Percentiles rank a stretch among this genome's conserved stretches.
Conservation (phyloP, 2,113 vertebrate genomes). For the Pithys albifrons region DNA sequence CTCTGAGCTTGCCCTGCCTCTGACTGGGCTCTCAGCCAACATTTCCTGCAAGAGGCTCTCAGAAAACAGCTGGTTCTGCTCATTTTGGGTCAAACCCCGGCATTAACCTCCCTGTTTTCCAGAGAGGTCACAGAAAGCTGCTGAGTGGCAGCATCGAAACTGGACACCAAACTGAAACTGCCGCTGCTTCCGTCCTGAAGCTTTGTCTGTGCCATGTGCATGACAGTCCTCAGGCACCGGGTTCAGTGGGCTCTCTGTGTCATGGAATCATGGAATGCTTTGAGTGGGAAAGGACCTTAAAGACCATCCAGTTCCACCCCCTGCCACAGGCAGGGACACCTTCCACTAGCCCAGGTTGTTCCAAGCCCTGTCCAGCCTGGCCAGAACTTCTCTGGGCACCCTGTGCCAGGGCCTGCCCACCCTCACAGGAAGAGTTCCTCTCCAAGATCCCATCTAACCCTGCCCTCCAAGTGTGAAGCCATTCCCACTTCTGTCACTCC, state of each 20-base stretch:
- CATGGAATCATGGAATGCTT: neutral
- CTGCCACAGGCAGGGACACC: neutral
- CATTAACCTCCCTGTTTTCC: neutral
- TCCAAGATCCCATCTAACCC: neutral
- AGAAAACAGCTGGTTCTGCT: neutral
- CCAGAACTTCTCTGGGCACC: neutral
- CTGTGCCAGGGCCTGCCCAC: neutral
- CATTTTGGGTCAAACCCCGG: neutral
- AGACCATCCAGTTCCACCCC: neutral
- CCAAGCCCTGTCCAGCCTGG: neutral
- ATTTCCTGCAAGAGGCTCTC: neutral
- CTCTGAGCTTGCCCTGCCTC: neutral
- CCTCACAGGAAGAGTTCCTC: neutral
- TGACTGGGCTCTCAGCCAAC: fast-evolving
- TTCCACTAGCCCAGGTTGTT: neutral
- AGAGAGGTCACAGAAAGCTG: neutral
- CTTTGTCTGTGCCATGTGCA: fast-evolving
- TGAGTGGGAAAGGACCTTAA: neutral
- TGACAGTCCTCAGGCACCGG: neutral
- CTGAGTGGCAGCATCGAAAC: neutral
- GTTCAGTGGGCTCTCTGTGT: neutral
- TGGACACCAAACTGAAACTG: neutral
- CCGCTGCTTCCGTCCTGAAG: neutral
- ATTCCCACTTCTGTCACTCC: neutral
- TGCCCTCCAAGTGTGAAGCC: neutral